Percentiles rank a stretch among this genome's conserved stretches.
Conservation (phyloP, 1,140 invertebrate genomes). For the Metaphire vulgaris region DNA sequence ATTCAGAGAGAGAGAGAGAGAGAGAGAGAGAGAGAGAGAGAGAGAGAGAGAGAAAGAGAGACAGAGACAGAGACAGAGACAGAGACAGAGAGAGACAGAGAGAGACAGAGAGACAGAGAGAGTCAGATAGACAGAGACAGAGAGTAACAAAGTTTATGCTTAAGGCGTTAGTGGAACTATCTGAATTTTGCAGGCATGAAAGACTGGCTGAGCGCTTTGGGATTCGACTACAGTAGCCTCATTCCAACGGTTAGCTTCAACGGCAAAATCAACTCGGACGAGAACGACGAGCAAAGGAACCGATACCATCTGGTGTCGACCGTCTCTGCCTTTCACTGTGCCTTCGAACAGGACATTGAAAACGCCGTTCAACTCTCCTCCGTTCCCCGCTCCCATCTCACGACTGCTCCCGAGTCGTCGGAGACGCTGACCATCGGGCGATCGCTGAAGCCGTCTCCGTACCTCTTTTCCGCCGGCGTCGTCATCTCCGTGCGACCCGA, state of each 20-base stretch:
- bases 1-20: too few relatives aligned
- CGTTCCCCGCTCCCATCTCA: constrained; percentile 38
- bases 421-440: background rate
- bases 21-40: too few relatives aligned
- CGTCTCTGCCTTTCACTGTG: constrained; percentile 49
- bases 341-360: constrained; percentile 47
- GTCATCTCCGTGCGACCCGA: constrained; percentile 74
- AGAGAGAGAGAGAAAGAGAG: too few relatives aligned
- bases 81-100: too few relatives aligned
- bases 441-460: constrained; percentile 42
- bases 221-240: constrained; percentile 76
- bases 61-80: too few relatives aligned
- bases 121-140: too few relatives aligned
- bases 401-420: background rate
- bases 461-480: constrained; percentile 83
- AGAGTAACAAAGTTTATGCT: too few relatives aligned
- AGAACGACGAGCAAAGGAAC: constrained; percentile 60
- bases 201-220: constrained; percentile 72
- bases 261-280: constrained; percentile 59
- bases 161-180: too few relatives aligned
- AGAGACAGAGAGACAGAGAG: too few relatives aligned
- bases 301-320: constrained; percentile 55
- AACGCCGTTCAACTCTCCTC: constrained; percentile 44
- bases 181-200: background rate
- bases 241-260: constrained; percentile 56